Percentiles rank a stretch among this genome's conserved stretches.
phyloP scores from a whole-genome alignment of 2,113 vertebrate species.

The Sphaerodactylus townsendi region DNA sequence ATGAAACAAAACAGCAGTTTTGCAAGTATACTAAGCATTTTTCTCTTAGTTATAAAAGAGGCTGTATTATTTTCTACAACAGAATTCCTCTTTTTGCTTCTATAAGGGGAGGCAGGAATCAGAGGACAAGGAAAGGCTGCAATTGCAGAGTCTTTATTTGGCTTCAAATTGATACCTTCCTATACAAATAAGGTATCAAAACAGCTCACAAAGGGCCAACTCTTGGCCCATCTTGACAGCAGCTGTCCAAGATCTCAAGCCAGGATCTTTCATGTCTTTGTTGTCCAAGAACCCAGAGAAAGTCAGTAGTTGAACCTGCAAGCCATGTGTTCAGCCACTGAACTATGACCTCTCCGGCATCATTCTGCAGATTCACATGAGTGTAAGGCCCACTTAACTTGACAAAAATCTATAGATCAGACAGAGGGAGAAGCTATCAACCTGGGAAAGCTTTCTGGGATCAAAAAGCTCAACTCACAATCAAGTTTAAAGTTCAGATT shows the following conservation, averaged over 20 bases:
- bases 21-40: neutral
- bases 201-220: neutral
- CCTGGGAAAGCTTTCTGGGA: neutral
- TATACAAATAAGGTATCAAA: neutral
- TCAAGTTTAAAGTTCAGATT: conserved; percentile 1
- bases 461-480: neutral
- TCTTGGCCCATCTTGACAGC: no score
- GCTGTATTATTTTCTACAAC: neutral
- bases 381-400: neutral
- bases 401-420: neutral
- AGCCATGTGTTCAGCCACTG: neutral
- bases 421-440: neutral
- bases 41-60: neutral
- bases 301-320: neutral
- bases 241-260: no score
- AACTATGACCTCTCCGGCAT: neutral
- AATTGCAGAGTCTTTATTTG: neutral
- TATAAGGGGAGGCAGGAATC: neutral
- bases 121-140: neutral
- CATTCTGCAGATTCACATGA: neutral
- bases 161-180: neutral
- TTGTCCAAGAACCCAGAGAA: neutral
- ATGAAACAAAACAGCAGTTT: neutral
- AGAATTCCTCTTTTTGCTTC: neutral
- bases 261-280: no score